Evolutionary conservation across 2,888 invertebrate species (phyloP).

Genomic region (Cremastinae sp.): DNA sequence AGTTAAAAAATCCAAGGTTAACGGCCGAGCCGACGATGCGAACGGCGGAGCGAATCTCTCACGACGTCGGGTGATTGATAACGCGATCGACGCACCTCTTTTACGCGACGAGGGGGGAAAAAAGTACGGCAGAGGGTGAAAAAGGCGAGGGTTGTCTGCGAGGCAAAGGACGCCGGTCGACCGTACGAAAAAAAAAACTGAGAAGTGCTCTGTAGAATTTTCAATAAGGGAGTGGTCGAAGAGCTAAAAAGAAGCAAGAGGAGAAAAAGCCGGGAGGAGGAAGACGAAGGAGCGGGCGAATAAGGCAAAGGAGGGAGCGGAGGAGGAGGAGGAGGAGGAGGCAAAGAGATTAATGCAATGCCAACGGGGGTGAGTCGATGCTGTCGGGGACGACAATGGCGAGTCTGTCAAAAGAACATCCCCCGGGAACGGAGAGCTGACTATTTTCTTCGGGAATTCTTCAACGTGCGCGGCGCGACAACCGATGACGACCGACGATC

Average conservation of each 20-base stretch:
- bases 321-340: conserved; percentile 47
- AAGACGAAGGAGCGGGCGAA: conserved; percentile 43
- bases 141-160: conserved; percentile 44
- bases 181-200: conserved; percentile 64
- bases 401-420: conserved; percentile 75
- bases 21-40: conserved; percentile 45
- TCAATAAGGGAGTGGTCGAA: conserved; percentile 72
- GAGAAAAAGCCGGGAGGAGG: conserved; percentile 36
- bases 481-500: no score
- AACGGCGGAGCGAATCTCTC: conserved; percentile 53
- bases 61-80: conserved; percentile 72
- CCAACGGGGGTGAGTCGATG: conserved; percentile 68
- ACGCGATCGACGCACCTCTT: conserved; percentile 63
- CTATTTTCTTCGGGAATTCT: conserved; percentile 62
- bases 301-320: conserved; percentile 48
- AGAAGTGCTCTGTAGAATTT: conserved; percentile 76
- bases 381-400: conserved; percentile 75
- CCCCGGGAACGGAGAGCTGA: conserved; percentile 64
- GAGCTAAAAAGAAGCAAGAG: conserved; percentile 37
- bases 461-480: no score
- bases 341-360: conserved; percentile 77
- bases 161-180: conserved; percentile 65
- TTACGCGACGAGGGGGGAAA: conserved; percentile 31
- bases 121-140: background rate
- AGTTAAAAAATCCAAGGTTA: no score